phyloP scores from a whole-genome alignment of 92 coral and sea anemone species.

The Siderastrea radians region DNA sequence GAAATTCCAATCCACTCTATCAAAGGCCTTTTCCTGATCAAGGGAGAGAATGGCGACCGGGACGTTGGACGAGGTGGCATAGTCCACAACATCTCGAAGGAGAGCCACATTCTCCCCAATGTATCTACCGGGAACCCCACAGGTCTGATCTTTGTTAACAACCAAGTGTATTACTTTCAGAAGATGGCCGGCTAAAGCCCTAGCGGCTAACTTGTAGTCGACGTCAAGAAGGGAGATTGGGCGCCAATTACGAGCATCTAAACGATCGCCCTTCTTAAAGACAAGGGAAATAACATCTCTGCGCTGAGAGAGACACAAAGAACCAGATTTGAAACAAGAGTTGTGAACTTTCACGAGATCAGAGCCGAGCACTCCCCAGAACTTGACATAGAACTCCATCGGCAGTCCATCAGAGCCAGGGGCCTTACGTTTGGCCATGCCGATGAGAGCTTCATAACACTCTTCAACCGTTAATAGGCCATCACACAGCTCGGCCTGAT shows the following conservation, averaged over 20 bases:
- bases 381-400: too few relatives aligned
- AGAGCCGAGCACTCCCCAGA: slow-evolving; percentile 36
- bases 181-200: slow-evolving; percentile 28
- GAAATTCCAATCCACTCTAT: slow-evolving; percentile 71
- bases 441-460: too few relatives aligned
- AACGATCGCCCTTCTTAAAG: slow-evolving; percentile 60
- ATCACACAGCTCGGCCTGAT: too few relatives aligned
- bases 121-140: slow-evolving; percentile 56
- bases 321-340: not conserved
- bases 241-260: slow-evolving; percentile 55
- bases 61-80: not conserved
- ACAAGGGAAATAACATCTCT: slow-evolving; percentile 40
- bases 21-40: slow-evolving; percentile 74
- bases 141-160: slow-evolving; percentile 33
- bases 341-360: slow-evolving; percentile 60
- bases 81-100: slow-evolving; percentile 4
- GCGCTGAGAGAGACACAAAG: slow-evolving; percentile 40
- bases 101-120: slow-evolving; percentile 48
- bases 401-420: too few relatives aligned
- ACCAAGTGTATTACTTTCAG: slow-evolving; percentile 27
- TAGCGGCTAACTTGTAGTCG: slow-evolving; percentile 49
- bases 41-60: slow-evolving; percentile 40
- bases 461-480: too few relatives aligned
- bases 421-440: too few relatives aligned
- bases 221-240: slow-evolving; percentile 63